phyloP scores from a whole-genome alignment of 1,140 invertebrate genomes.

The Chironomus tepperi region DNA sequence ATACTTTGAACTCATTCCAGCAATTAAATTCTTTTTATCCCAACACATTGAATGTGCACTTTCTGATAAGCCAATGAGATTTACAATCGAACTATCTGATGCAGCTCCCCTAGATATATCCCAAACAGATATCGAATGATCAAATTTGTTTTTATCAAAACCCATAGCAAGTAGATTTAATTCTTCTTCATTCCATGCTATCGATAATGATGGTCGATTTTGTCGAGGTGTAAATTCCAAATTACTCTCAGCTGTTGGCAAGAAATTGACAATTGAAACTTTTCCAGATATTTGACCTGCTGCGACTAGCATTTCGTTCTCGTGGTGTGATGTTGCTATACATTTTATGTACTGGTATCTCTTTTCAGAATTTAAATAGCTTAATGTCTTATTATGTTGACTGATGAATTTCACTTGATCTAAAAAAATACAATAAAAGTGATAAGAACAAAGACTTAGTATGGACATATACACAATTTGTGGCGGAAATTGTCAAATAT shows the following conservation, averaged over 20 bases:
- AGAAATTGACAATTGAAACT: slow-evolving; percentile 69
- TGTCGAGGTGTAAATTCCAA: slow-evolving; percentile 54
- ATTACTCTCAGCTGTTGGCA: slow-evolving; percentile 46
- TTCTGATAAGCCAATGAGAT: slow-evolving; percentile 62
- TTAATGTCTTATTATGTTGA: slow-evolving; percentile 32
- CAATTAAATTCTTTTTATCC: slow-evolving; percentile 68
- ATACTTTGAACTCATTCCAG: slow-evolving; percentile 81
- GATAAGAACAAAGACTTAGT: too few species aligned
- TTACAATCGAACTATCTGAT: slow-evolving; percentile 31
- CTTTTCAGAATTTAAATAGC: slow-evolving; percentile 35
- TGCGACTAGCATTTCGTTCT: slow-evolving; percentile 63
- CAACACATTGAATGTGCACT: slow-evolving; percentile 75
- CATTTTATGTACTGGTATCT: slow-evolving; percentile 38
- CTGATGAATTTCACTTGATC: slow-evolving; percentile 4
- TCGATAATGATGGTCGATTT: slow-evolving; percentile 72
- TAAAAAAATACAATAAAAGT: too few species aligned
- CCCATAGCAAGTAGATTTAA: slow-evolving; percentile 73
- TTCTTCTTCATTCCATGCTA: slow-evolving; percentile 83
- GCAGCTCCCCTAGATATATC: slow-evolving; percentile 48
- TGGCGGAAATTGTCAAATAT: too few species aligned
- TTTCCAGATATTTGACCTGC: slow-evolving; percentile 81
- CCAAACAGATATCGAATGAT: slow-evolving; percentile 73
- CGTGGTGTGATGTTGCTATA: slow-evolving; percentile 36
- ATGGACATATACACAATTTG: too few species aligned
- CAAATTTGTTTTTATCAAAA: slow-evolving; percentile 76